phyloP scores from a whole-genome alignment of 2,888 invertebrate genomes.

The Aspidapion aeneum region DNA sequence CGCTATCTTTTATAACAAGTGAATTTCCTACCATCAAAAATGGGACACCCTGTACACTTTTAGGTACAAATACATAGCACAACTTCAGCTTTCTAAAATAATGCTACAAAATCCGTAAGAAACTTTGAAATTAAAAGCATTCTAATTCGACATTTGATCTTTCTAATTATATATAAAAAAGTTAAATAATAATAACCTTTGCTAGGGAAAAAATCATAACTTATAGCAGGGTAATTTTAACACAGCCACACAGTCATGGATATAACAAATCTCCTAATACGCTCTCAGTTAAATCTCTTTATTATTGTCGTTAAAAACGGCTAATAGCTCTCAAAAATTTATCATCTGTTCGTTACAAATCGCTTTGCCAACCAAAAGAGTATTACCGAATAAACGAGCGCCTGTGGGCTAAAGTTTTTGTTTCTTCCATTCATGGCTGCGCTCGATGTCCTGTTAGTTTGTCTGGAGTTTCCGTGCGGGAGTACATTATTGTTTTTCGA shows the following conservation, averaged over 20 bases:
- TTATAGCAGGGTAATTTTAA: background rate
- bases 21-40: too few relatives aligned
- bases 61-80: too few relatives aligned
- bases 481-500: conserved; percentile 18
- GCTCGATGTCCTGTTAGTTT: background rate
- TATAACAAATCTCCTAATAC: background rate
- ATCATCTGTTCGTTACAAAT: background rate
- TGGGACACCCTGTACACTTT: too few relatives aligned
- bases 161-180: too few relatives aligned
- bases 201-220: too few relatives aligned
- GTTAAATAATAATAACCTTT: too few relatives aligned
- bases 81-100: too few relatives aligned
- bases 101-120: too few relatives aligned
- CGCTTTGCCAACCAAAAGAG: background rate
- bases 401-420: background rate
- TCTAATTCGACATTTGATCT: too few relatives aligned
- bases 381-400: background rate
- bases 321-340: background rate
- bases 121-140: too few relatives aligned
- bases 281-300: background rate
- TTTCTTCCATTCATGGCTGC: background rate
- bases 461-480: background rate
- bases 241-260: background rate
- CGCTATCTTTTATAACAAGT: too few relatives aligned
- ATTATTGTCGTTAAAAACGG: background rate